Evolutionary conservation across 2,888 invertebrate genomes (phyloP), one percentile per base, ranked within the genome.

Genomic region (Erebia aethiops): DNA sequence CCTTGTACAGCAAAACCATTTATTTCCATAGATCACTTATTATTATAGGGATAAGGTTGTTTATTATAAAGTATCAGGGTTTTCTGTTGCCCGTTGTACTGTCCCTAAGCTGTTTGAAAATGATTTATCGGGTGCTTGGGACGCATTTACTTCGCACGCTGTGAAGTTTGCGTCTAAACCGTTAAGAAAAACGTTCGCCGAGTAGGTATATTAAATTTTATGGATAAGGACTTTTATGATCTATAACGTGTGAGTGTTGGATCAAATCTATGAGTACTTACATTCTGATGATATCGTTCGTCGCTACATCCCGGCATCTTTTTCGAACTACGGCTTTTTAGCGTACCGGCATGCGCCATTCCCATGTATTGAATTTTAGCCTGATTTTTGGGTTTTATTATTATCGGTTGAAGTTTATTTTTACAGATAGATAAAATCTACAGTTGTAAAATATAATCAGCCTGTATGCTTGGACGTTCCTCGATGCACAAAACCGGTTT

Each of bases 171-270:
- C 73, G 75, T 72, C 74, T 75, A 77, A 26, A 72, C 77, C 76
- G 64, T 61, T 71, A 71, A 54, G 71, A 79, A 82, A 81, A 81
- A 82, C 80, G 77, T 78, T 79, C 76, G 69, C 18, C 18, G 58
- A 26, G 43, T 76, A 79, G 58, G 54, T 76, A 79, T 81, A 80
- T 78, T 78, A 79, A 80, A 80, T 79, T 79, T 79, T 73, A 74
- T 73, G 74, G 74, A 74, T 72, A 57, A 74, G 60, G 46, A 41
- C 16, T 57, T 63, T 65, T 69, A 67, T 69, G 66, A 66, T 64
- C 67, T 51, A 64, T 49, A 68, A 66, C 71, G 43, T 54, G 54
- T 52, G 49, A 41, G 46, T 57, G 18, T 13, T 62, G 67, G 60
- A 21, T 66, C 35, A 54, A 49, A 62, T 62, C 62, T 21, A 49